Evolutionary conservation across 2,888 invertebrate species (phyloP), one percentile per base, ranked within the genome.

Genomic region (Ctenicera cuprea): DNA sequence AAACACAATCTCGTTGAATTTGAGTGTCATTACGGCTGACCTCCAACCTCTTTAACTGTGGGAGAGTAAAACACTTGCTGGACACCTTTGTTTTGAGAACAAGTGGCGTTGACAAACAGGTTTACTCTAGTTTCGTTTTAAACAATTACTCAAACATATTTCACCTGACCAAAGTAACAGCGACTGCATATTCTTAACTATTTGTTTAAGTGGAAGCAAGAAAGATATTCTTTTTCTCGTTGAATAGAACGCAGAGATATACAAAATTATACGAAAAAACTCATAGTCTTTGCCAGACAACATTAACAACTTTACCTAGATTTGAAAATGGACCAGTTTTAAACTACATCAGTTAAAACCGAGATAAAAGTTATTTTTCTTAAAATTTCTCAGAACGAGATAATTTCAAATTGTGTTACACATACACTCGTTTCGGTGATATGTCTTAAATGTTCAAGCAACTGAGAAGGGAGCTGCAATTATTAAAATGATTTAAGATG

Each of bases 21-120:
- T 82, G 70, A 71, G 75, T 52, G 79, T 78, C 78, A 80, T 82
- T 81, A 81, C 74, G 75, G 66, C 74, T 77, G 77, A 80, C 79
- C 80, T 75, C 62, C 76, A 76, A 77, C 79, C 80, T 75, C 71
- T 63, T 78, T 76, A 78, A 84, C 84, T 83, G 83, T 84, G 84
- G 81, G 84, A 84, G 82, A 83, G 79, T 80, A 61, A 61, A 57
- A 50, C 26, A 70, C 63, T 65, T 69, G 68, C 59, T 59, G 70
- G 52, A 73, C 72, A 76, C 76, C 66, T 76, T 69, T 78, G 70
- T 72, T 76, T 77, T 76, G 73, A 76, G 54, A 78, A 74, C 78
- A 79, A 78, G 77, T 79, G 78, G 71, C 79, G 76, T 78, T 77
- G 45, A 64, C 64, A 73, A 78, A 80, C 80, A 74, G 76, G 80